Conservation (phyloP, 1,140 invertebrate genomes). For the Bombus superbus region DNA sequence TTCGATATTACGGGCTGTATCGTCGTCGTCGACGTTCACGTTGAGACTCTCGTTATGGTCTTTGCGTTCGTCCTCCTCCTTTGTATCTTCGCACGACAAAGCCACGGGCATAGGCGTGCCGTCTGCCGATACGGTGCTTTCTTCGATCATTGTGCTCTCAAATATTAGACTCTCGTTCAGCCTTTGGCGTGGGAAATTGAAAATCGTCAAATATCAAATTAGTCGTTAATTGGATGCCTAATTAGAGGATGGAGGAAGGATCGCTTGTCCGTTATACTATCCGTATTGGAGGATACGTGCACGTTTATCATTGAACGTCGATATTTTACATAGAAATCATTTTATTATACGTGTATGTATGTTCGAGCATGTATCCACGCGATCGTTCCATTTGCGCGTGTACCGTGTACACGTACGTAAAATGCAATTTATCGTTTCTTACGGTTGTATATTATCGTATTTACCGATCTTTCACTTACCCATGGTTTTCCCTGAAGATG, state of each 20-base stretch:
- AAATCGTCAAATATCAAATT: neutral
- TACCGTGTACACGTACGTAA: neutral
- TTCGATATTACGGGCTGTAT: neutral
- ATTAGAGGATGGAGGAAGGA: neutral
- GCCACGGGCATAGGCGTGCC: neutral
- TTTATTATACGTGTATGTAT: neutral
- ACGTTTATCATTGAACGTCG: neutral
- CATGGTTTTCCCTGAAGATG: constrained; percentile 82
- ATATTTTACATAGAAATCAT: neutral
- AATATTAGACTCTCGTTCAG: constrained; percentile 84
- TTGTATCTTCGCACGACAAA: constrained; percentile 6
- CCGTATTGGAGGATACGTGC: neutral
- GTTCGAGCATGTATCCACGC: neutral
- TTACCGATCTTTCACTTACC: constrained; percentile 76
- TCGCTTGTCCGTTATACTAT: neutral
- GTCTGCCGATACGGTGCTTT: constrained; percentile 4
- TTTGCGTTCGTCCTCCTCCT: neutral
- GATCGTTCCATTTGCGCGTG: neutral
- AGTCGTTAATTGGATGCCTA: neutral
- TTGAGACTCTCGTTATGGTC: neutral
- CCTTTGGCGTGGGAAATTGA: constrained; percentile 73
- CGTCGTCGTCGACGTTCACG: neutral
- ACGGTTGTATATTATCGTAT: neutral
- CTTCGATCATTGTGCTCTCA: constrained; percentile 54
- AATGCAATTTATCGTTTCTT: neutral